Evolutionary conservation across 1,140 invertebrate genomes (phyloP).

Genomic region (Drosophila biarmipes): DNA sequence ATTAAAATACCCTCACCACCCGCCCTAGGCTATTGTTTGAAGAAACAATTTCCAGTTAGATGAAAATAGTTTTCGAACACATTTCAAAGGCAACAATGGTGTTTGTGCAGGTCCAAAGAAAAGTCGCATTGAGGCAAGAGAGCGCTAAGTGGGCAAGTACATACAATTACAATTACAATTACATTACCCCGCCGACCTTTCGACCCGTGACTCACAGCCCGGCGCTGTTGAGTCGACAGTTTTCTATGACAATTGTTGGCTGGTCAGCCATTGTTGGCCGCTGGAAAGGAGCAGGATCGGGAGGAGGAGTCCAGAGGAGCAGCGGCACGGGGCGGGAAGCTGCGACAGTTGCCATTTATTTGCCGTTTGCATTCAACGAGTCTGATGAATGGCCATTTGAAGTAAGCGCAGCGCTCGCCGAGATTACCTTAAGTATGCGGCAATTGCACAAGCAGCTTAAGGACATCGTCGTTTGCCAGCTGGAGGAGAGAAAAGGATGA

Average conservation of each 20-base stretch:
- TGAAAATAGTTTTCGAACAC: constrained; percentile 72
- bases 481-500: constrained; percentile 2
- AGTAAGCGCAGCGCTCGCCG: constrained; percentile 76
- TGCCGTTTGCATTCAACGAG: constrained; percentile 82
- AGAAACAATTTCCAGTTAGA: constrained; percentile 50
- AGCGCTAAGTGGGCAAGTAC: constrained; percentile 76
- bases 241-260: constrained; percentile 79
- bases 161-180: constrained; percentile 79
- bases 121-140: constrained; percentile 75
- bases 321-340: constrained; percentile 17
- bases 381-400: constrained; percentile 81
- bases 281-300: constrained; percentile 1
- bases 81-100: constrained; percentile 69
- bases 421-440: constrained; percentile 83
- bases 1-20: constrained; percentile 6
- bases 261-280: constrained; percentile 63
- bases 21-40: constrained; percentile 12
- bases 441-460: constrained; percentile 78
- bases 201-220: constrained; percentile 16
- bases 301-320: constrained; percentile 3
- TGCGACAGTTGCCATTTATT: constrained; percentile 71
- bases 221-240: constrained; percentile 54
- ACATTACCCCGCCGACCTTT: constrained; percentile 39
- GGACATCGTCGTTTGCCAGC: constrained; percentile 38
- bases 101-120: constrained; percentile 40